A percentile compares a stretch with the other conserved stretches of the same genome.
These are phyloP conservation scores for Aeoliscus strigatus DNA, from an alignment of 2,797 vertebrate species.

Conservation along the genomic window DNA sequence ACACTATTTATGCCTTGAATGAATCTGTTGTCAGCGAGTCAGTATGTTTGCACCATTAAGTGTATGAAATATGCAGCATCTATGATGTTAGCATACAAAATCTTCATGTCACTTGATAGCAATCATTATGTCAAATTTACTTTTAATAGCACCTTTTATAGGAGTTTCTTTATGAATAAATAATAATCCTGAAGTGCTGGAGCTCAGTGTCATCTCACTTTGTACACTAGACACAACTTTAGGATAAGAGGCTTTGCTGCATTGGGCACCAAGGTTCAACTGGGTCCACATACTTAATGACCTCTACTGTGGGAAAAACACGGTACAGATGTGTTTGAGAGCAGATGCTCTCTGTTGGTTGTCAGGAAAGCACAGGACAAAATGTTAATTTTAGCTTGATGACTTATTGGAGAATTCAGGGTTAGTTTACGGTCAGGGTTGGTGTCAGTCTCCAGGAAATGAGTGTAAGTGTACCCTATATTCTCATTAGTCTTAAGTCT, in stretches of 20 bases:
- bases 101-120: constrained; percentile 5
- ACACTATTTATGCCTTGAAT: no score
- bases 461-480: no score
- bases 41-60: constrained; percentile 12
- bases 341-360: constrained; percentile 54
- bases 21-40: no score
- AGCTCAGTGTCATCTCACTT: constrained; percentile 32
- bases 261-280: constrained; percentile 36
- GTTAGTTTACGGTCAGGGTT: constrained; percentile 1
- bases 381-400: no score
- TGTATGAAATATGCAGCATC: background rate
- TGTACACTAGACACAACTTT: constrained; percentile 38
- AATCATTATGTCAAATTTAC: constrained; percentile 7
- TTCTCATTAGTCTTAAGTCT: no score
- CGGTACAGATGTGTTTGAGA: constrained; percentile 22
- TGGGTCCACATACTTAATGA: constrained; percentile 42
- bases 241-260: constrained; percentile 33
- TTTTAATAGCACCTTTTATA: constrained; percentile 35
- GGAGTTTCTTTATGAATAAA: constrained; percentile 56
- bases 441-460: constrained; percentile 5
- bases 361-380: constrained; percentile 45
- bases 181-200: constrained; percentile 40
- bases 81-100: constrained; percentile 14
- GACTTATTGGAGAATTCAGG: background rate
- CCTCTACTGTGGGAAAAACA: constrained; percentile 36